phyloP scores from a whole-genome alignment of 1,140 invertebrate species.

The Pristionchus pacificus region DNA sequence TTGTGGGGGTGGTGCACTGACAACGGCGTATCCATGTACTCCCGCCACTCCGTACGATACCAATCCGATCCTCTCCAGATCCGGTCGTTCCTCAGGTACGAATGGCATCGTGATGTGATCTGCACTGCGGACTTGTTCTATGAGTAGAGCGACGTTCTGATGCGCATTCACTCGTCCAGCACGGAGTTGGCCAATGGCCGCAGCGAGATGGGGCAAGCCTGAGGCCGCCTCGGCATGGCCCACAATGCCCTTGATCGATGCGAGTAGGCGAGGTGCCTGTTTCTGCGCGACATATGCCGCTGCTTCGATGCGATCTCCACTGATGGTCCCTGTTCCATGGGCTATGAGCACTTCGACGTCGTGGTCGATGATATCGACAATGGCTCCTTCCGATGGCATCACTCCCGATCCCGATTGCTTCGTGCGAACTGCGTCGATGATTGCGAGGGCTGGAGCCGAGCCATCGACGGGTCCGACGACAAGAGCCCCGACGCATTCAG shows the following conservation, averaged over 20 bases:
- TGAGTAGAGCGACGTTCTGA: neutral
- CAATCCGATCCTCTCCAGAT: neutral
- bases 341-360: neutral
- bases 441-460: no score
- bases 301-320: no score
- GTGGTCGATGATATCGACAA: neutral
- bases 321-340: neutral
- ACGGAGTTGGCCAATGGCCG: neutral
- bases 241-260: no score
- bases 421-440: neutral
- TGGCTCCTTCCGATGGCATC: neutral
- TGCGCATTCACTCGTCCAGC: no score
- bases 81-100: neutral
- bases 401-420: neutral
- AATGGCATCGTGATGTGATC: neutral
- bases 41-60: neutral
- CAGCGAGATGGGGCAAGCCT: neutral
- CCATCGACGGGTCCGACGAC: neutral
- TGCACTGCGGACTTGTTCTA: neutral
- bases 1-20: neutral
- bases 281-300: no score
- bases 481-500: neutral
- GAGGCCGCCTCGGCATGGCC: neutral
- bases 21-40: neutral
- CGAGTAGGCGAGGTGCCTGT: no score